Evolutionary conservation across 2,888 invertebrate genomes (phyloP).

Genomic region (Macropis europaea): DNA sequence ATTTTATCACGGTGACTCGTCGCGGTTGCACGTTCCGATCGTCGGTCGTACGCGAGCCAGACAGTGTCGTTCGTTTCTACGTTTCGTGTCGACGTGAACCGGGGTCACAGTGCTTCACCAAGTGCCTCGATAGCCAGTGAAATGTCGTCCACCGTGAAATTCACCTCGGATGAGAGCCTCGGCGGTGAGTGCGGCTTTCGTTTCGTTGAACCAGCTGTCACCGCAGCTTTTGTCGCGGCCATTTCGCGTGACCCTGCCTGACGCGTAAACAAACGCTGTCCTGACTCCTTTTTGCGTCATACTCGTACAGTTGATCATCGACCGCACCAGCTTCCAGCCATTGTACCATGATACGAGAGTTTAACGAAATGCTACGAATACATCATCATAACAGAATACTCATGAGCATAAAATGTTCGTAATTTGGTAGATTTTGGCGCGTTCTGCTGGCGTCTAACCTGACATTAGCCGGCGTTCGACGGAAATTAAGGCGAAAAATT

Average conservation of each 20-base stretch:
- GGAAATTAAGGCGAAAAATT: background rate
- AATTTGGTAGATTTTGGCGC: conserved; percentile 35
- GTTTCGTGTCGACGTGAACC: background rate
- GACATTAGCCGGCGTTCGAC: background rate
- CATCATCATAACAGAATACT: background rate
- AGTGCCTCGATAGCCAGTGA: conserved; percentile 10
- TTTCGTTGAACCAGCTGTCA: conserved; percentile 63
- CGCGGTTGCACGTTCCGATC: too few species aligned
- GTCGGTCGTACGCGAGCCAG: too few species aligned
- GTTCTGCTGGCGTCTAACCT: conserved; percentile 7
- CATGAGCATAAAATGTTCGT: background rate
- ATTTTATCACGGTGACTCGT: conserved; percentile 69
- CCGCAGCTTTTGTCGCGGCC: conserved; percentile 68
- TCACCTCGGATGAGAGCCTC: conserved; percentile 71
- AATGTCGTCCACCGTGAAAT: conserved; percentile 74
- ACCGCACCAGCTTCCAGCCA: too few species aligned
- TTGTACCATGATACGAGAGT: background rate
- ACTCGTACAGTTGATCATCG: background rate
- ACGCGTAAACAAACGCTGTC: conserved; percentile 53
- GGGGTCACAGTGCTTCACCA: conserved; percentile 29
- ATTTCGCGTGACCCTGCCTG: conserved; percentile 67
- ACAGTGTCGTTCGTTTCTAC: conserved; percentile 7
- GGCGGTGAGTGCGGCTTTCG: conserved; percentile 69
- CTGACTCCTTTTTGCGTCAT: conserved; percentile 22
- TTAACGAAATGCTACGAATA: background rate